Evolutionary conservation across 1,140 invertebrate species (phyloP).

Genomic region (Triops longicaudatus): DNA sequence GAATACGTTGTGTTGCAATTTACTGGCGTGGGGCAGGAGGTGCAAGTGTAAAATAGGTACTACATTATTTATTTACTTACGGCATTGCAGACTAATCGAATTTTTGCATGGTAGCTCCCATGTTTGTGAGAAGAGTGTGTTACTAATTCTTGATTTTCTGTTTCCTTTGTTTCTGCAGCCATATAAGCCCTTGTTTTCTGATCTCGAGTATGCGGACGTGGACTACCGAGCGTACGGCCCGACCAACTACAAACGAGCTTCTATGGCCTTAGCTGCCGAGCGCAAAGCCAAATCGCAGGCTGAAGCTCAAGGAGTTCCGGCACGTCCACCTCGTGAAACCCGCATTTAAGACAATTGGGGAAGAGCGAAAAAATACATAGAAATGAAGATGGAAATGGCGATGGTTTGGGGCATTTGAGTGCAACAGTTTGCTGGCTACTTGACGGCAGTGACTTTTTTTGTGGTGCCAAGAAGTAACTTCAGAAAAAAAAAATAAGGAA

Average conservation of each 20-base stretch:
- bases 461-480: not conserved
- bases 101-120: not conserved
- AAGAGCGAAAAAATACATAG: not conserved
- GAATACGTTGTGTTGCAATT: slow-evolving; percentile 68
- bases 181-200: slow-evolving; percentile 59
- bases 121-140: not conserved
- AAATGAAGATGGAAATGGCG: not conserved
- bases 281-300: slow-evolving; percentile 33
- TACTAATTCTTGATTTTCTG: not conserved
- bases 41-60: slow-evolving; percentile 54
- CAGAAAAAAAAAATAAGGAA: not conserved
- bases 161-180: slow-evolving; percentile 45
- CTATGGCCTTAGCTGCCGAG: slow-evolving; percentile 44
- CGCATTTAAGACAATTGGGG: slow-evolving; percentile 24
- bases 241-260: slow-evolving; percentile 81
- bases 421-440: slow-evolving; percentile 8
- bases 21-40: slow-evolving; percentile 62
- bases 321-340: slow-evolving; percentile 33
- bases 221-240: slow-evolving; percentile 79
- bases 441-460: not conserved
- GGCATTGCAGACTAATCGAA: not conserved
- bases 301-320: slow-evolving; percentile 33
- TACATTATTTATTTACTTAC: not conserved
- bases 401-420: not conserved
- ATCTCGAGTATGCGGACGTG: slow-evolving; percentile 77